Evolutionary conservation across 2,797 vertebrate species (phyloP).

Genomic region (Phaenicophaeus curvirostris): DNA sequence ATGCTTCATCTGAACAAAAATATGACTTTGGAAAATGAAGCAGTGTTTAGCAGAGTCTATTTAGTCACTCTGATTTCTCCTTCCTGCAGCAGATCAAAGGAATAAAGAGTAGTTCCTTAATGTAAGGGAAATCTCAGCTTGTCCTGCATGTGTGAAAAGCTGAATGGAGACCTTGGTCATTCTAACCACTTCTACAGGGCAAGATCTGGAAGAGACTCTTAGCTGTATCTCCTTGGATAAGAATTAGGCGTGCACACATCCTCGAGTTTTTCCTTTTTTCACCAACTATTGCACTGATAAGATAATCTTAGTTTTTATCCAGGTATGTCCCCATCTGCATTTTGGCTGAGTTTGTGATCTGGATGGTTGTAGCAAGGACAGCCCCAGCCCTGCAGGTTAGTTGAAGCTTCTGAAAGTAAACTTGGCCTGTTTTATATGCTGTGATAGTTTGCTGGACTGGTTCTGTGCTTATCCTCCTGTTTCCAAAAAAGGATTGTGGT

Average conservation of each 20-base stretch:
- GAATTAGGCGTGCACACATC: background rate
- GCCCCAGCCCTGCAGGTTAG: background rate
- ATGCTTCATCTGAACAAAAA: background rate
- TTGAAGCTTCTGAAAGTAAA: background rate
- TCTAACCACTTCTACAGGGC: background rate
- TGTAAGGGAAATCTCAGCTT: background rate
- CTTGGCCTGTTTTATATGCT: background rate
- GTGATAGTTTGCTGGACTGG: background rate
- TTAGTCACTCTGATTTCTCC: background rate
- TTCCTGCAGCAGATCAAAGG: background rate
- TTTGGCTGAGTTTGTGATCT: background rate
- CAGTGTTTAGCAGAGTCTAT: background rate
- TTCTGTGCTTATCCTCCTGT: conserved; percentile 4
- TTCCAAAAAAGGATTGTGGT: background rate
- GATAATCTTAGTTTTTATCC: background rate
- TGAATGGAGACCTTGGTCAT: background rate
- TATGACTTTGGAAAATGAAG: background rate
- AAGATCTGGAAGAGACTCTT: background rate
- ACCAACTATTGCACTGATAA: background rate
- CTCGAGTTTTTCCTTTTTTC: background rate
- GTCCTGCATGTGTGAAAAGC: background rate
- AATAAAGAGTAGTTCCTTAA: background rate
- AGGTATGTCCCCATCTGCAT: background rate
- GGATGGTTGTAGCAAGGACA: background rate
- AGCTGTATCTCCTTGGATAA: background rate